Conservation (phyloP, 2,888 invertebrate species). For the Idaea biselata region DNA sequence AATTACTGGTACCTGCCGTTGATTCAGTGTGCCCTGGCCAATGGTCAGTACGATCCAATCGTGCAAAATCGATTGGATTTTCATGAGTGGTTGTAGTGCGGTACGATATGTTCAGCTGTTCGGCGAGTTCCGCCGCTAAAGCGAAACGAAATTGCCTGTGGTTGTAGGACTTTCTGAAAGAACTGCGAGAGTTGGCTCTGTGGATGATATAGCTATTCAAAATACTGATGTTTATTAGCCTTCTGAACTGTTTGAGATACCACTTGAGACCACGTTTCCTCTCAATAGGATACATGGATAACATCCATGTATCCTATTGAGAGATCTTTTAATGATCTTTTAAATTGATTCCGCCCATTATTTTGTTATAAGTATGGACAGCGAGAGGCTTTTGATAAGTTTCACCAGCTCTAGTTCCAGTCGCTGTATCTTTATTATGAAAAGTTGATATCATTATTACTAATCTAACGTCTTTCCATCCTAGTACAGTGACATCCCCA, state of each 20-base stretch:
- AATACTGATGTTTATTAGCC: background rate
- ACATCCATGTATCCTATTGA: too few species aligned
- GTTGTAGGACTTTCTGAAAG: background rate
- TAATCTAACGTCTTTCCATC: constrained; percentile 9
- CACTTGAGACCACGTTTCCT: background rate
- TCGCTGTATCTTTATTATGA: constrained; percentile 5
- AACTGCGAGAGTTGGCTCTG: background rate
- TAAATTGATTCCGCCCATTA: background rate
- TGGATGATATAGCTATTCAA: background rate
- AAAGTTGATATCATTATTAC: constrained; percentile 11
- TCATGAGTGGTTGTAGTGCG: constrained; percentile 1
- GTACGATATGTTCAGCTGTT: constrained; percentile 1
- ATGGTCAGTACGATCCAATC: background rate
- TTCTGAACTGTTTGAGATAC: background rate
- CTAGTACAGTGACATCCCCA: constrained; percentile 8
- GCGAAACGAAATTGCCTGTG: background rate
- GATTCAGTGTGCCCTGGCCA: background rate
- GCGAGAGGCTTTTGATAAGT: background rate
- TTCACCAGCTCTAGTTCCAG: constrained; percentile 9
- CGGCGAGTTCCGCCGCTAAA: background rate
- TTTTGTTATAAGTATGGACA: background rate
- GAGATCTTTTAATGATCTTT: too few species aligned
- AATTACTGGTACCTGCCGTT: background rate
- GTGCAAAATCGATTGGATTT: background rate
- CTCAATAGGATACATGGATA: background rate